Percentiles rank a stretch among this genome's conserved stretches.
These are phyloP conservation scores for Caenorhabditis briggsae DNA, from an alignment of 1,140 invertebrate species.

Conservation along the genomic window DNA sequence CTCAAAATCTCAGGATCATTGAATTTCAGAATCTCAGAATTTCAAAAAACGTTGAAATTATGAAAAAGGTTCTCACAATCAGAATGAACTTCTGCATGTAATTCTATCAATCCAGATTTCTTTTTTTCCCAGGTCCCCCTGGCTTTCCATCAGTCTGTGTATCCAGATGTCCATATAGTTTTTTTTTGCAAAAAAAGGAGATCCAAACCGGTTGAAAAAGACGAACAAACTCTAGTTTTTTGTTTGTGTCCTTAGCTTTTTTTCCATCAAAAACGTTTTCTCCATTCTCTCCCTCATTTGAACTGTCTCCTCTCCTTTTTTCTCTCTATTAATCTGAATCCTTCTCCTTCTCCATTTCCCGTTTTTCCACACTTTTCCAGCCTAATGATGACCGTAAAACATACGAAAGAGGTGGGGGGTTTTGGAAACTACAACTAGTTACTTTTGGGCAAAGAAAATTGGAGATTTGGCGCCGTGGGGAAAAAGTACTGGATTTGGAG, in stretches of 20 bases:
- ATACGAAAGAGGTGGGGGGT: constrained; percentile 15
- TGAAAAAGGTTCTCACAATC: no score
- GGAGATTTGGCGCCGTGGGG: no score
- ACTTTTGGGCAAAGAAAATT: background rate
- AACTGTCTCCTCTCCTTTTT: background rate
- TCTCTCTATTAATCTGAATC: background rate
- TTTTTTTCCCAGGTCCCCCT: no score
- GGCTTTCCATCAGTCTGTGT: no score
- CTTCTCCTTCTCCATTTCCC: background rate
- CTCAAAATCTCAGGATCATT: no score
- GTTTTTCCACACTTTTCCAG: background rate
- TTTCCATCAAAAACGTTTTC: background rate
- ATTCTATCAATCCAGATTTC: no score
- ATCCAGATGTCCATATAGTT: no score
- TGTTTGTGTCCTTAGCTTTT: background rate
- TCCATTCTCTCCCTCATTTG: background rate
- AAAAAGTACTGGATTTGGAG: no score
- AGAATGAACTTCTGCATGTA: no score
- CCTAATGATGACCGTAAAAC: constrained; percentile 53
- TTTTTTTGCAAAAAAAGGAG: background rate
- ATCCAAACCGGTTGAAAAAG: constrained; percentile 5
- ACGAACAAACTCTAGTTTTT: background rate
- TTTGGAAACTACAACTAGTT: constrained; percentile 37
- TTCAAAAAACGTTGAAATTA: no score
- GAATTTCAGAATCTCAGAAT: no score